phyloP scores from a whole-genome alignment of 2,113 vertebrate species.

The Taxidea taxus region DNA sequence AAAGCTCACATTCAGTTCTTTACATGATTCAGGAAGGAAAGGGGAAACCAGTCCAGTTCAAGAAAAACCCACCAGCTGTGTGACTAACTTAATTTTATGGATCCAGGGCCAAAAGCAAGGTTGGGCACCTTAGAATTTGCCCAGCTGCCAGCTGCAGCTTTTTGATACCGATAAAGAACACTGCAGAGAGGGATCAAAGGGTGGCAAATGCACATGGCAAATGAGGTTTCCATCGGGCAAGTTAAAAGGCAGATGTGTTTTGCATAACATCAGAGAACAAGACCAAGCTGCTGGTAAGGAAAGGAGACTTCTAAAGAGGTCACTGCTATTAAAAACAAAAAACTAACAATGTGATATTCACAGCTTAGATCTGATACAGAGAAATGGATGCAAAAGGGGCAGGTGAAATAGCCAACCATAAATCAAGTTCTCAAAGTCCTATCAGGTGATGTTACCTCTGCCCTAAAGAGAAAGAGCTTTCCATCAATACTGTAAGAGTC shows the following conservation, averaged over 20 bases:
- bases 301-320: conserved; percentile 10
- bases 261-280: conserved; percentile 38
- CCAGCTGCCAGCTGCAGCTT: not conserved
- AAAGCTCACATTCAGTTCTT: not conserved
- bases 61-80: not conserved
- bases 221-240: not conserved
- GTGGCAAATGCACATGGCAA: not conserved
- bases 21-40: not conserved
- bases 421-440: not conserved
- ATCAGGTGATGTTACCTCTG: not conserved
- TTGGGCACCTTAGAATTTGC: not conserved
- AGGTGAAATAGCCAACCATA: not conserved
- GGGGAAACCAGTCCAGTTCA: not conserved
- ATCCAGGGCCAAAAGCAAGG: not conserved
- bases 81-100: not conserved
- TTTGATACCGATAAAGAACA: conserved; percentile 11
- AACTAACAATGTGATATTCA: not conserved
- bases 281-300: not conserved
- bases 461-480: not conserved
- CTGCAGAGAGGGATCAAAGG: not conserved
- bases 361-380: not conserved
- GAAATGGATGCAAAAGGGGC: not conserved
- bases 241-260: conserved; percentile 27
- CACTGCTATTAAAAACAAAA: not conserved
- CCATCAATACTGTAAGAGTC: not conserved